Conservation (phyloP, 2,113 vertebrate genomes). For the Camarhynchus parvulus region DNA sequence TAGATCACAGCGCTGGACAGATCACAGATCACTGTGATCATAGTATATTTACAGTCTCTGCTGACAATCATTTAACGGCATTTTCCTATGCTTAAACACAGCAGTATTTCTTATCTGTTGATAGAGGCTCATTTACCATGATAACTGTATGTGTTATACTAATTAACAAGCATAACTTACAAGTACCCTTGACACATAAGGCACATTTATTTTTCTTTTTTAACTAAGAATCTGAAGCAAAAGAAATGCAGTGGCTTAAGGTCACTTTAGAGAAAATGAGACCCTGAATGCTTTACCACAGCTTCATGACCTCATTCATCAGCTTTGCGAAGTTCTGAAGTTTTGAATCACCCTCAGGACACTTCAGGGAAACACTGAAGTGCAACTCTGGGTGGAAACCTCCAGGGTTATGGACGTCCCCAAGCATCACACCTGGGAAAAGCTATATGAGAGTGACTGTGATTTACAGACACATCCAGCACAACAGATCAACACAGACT, state of each 20-base stretch:
- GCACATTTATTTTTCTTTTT: neutral
- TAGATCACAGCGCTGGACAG: conserved; percentile 9
- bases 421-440: neutral
- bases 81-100: neutral
- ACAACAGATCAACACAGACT: neutral
- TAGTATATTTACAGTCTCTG: neutral
- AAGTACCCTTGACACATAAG: neutral
- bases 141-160: neutral
- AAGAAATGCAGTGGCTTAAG: neutral
- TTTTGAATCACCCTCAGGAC: neutral
- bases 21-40: neutral
- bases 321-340: neutral
- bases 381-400: neutral
- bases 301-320: neutral
- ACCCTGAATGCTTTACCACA: neutral
- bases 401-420: neutral
- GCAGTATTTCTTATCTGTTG: neutral
- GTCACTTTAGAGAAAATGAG: neutral
- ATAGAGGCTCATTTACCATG: neutral
- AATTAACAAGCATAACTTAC: neutral
- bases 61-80: neutral
- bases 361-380: neutral
- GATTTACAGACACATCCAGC: neutral
- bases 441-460: neutral
- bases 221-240: neutral